A percentile compares a stretch with the other conserved stretches of the same genome.
phyloP scores from a whole-genome alignment of 2,888 invertebrate species.

The Eurois occulta region DNA sequence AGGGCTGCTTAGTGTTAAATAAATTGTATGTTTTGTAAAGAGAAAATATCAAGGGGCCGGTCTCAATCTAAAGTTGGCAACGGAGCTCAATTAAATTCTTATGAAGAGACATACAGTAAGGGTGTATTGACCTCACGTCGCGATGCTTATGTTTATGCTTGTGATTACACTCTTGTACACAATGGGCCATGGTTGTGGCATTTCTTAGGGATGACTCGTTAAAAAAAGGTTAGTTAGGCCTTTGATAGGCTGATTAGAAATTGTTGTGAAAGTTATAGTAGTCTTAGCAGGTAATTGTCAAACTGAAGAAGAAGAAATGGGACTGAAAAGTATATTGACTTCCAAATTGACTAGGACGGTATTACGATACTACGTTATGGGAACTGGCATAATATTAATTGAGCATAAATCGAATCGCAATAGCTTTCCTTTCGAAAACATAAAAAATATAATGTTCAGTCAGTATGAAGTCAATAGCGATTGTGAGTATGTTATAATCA shows the following conservation, averaged over 20 bases:
- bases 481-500: background rate
- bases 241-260: background rate
- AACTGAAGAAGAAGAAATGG: background rate
- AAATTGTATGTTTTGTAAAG: background rate
- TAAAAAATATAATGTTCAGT: background rate
- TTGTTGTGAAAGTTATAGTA: background rate
- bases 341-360: background rate
- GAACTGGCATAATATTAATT: background rate
- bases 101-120: conserved; percentile 59
- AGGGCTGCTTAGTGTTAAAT: background rate
- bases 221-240: background rate
- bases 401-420: background rate
- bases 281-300: background rate
- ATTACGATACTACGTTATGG: background rate
- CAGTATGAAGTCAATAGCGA: background rate
- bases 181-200: conserved; percentile 40
- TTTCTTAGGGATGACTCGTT: background rate
- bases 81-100: conserved; percentile 69
- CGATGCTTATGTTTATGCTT: conserved; percentile 44
- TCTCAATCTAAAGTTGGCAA: conserved; percentile 39
- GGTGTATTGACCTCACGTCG: conserved; percentile 19
- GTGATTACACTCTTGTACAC: conserved; percentile 16
- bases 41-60: conserved; percentile 18
- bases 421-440: background rate
- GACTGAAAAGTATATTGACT: background rate